Conservation (phyloP, 1,140 invertebrate species). For the Drosophila chauvacae region DNA sequence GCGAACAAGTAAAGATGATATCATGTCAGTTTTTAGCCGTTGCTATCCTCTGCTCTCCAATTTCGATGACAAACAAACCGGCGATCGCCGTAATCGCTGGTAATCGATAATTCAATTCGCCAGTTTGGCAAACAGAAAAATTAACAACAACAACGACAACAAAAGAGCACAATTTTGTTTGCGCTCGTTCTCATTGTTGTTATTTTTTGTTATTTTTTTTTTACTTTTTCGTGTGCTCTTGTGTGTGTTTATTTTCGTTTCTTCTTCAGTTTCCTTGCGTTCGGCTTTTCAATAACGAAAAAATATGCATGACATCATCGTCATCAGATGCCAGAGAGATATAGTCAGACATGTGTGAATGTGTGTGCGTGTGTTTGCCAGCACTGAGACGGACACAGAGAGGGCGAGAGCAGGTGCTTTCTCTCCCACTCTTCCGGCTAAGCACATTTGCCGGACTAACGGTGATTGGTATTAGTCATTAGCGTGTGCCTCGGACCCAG, state of each 20-base stretch:
- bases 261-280: conserved; percentile 54
- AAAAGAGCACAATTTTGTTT: conserved; percentile 43
- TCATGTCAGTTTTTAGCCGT: conserved; percentile 43
- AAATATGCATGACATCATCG: conserved; percentile 82
- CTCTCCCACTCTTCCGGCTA: not conserved
- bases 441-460: conserved; percentile 31
- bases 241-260: conserved; percentile 46
- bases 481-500: not conserved
- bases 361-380: conserved; percentile 9
- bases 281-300: conserved; percentile 75
- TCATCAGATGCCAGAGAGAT: conserved; percentile 44
- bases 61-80: conserved; percentile 38
- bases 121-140: conserved; percentile 5
- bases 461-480: conserved; percentile 34
- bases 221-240: conserved; percentile 2
- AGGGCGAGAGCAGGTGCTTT: conserved; percentile 24
- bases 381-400: conserved; percentile 1
- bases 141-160: conserved; percentile 11
- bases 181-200: conserved; percentile 22
- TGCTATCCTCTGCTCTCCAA: conserved; percentile 1
- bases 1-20: conserved; percentile 30
- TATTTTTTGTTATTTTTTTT: not conserved
- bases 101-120: conserved; percentile 36
- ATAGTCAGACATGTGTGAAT: conserved; percentile 28
- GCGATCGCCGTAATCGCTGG: conserved; percentile 16